Conservation (phyloP, 2,888 invertebrate genomes). For the Falcaria lacertinaria region DNA sequence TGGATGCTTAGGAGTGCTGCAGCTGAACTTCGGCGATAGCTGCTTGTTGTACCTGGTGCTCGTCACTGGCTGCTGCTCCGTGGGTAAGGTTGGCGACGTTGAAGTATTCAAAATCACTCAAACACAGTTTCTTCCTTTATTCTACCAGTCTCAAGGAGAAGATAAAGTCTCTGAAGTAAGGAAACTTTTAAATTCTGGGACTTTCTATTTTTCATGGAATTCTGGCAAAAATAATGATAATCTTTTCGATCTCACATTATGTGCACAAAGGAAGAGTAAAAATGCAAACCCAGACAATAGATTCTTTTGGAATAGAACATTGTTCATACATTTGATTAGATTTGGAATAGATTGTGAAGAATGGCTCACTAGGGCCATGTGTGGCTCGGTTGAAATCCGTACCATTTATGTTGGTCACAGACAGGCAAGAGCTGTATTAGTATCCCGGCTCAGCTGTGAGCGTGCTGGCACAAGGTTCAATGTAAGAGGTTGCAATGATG, state of each 20-base stretch:
- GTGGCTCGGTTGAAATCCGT: slow-evolving; percentile 97
- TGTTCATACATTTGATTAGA: slow-evolving; percentile 94
- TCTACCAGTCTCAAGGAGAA: slow-evolving; percentile 83
- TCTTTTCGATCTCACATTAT: slow-evolving; percentile 94
- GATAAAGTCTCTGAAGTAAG: slow-evolving; percentile 83
- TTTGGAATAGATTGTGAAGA: slow-evolving; percentile 93
- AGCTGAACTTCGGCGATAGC: slow-evolving; percentile 90
- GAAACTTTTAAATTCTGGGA: slow-evolving; percentile 97
- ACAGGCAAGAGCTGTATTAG: slow-evolving; percentile 95
- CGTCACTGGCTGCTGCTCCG: slow-evolving; percentile 97
- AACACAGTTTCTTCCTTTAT: slow-evolving; percentile 93
- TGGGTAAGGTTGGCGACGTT: slow-evolving; percentile 96
- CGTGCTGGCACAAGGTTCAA: slow-evolving; percentile 98
- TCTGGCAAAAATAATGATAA: slow-evolving; percentile 63
- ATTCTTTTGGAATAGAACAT: slow-evolving; percentile 99
- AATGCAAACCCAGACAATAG: slow-evolving; percentile 93
- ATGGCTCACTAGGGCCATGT: slow-evolving; percentile 97
- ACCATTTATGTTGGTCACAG: slow-evolving; percentile 98
- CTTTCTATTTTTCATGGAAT: slow-evolving; percentile 97
- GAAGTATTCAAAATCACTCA: slow-evolving; percentile 97
- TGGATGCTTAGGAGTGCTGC: slow-evolving; percentile 96
- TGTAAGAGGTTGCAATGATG: slow-evolving; percentile 99
- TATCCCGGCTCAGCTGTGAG: slow-evolving; percentile 98
- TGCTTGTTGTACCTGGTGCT: slow-evolving; percentile 93
- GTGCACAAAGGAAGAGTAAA: slow-evolving; percentile 92